These are phyloP conservation scores for Frankliniella fusca DNA, from an alignment of 2,888 invertebrate species.

Conservation along the genomic window DNA sequence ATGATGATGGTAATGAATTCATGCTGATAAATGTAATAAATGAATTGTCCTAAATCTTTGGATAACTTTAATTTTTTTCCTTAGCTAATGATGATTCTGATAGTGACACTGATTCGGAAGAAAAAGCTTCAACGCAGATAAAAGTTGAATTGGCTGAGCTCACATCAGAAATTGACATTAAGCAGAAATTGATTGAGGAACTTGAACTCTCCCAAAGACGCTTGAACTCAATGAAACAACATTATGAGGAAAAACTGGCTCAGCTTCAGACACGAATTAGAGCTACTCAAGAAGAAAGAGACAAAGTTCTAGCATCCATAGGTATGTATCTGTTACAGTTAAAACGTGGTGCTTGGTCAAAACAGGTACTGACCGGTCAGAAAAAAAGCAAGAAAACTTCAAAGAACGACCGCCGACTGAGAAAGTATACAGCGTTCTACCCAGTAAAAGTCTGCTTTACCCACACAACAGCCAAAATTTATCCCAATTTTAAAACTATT, in stretches of 20 bases:
- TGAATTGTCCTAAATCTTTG: neutral
- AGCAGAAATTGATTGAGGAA: constrained; percentile 90
- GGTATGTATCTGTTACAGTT: too few species aligned
- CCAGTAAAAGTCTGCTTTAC: too few species aligned
- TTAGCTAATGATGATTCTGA: constrained; percentile 48
- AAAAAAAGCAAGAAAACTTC: too few species aligned
- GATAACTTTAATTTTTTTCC: neutral
- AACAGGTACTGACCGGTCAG: too few species aligned
- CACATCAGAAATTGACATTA: constrained; percentile 90
- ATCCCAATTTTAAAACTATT: too few species aligned
- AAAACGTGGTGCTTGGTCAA: too few species aligned
- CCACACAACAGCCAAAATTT: too few species aligned
- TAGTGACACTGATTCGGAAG: constrained; percentile 47
- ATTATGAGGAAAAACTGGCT: constrained; percentile 88
- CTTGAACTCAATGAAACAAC: constrained; percentile 76
- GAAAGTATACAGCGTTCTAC: too few species aligned
- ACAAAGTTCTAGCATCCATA: constrained; percentile 71
- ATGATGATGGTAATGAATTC: constrained; percentile 2
- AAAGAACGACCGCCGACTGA: too few species aligned
- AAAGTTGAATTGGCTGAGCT: constrained; percentile 81
- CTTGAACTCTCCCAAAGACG: constrained; percentile 83
- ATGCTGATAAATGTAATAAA: neutral
- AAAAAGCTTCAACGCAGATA: constrained; percentile 45
- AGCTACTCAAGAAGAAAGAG: constrained; percentile 85
- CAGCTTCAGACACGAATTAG: constrained; percentile 79